Evolutionary conservation across 2,113 vertebrate genomes (phyloP), one percentile per base, ranked within the genome.

Genomic region (Chlorocebus sabaeus): DNA sequence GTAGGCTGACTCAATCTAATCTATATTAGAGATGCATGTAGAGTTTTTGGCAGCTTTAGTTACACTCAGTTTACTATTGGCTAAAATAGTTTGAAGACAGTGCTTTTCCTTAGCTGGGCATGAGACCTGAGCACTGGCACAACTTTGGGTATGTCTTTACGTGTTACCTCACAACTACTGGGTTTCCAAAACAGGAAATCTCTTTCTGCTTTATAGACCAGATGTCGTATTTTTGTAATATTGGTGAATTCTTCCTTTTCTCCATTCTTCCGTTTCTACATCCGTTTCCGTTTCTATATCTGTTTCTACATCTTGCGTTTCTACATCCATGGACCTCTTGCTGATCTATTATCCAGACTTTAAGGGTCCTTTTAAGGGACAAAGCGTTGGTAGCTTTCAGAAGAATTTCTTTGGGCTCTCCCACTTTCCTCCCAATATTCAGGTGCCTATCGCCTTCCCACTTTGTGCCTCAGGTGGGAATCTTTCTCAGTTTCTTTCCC

Each of bases 391-490:
- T 27, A 27, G 76, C 48, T 14, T 27, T 75, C 32, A 38, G 20
- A 90, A 61, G 89, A 38, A 23, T 59, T n/a, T 83, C 14, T 61
- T 61, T 61, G 11, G 52, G 32, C 55, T 40, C 23, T 73, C 2
- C 3, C 32, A 35, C 16, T 83, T 13, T 2, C 40, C 5, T 32
- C 27, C 14, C 35, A 52, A 25, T 7, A 27, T 22, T 45, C 52
- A 22, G 1, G 8, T 52, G 8, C 22, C 40, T 50, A 2, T 2
- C 18, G 3, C 3, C 7, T 18, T 91, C 5, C 4, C 3, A 22
- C 23, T 23, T 50, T 20, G 35, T 13, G 10, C 9, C 12, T 80
- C 22, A 50, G 7, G 7, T 22, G 9, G 4, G 25, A 8, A 43
- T 43, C 20, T 73, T 25, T 55, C 1, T 67, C 38, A 57, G 9